Evolutionary conservation across 2,797 vertebrate genomes (phyloP), one percentile per base, ranked within the genome.

Genomic region (Lepus townsendii): DNA sequence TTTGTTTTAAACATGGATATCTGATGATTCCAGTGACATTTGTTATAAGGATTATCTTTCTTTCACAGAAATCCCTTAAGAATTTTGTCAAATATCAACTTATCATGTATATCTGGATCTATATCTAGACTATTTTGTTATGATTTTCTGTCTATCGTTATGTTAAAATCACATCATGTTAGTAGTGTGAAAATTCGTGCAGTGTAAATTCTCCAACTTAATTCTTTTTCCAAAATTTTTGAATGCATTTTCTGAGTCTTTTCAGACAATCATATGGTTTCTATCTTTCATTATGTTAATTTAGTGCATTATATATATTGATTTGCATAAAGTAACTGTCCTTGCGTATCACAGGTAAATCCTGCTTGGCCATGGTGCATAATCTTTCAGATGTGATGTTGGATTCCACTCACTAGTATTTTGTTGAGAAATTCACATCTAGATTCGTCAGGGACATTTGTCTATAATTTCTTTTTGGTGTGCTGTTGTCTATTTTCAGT

Each of bases 11-110:
- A 20, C 57, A 54, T 62, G 52, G 7, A 14, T 88, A n/a, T 72
- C 7, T 50, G 62, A 85, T 90, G 32, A 1, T 63, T 86, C 9
- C 27, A 86, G 16, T 27, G 75, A 42, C 80, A 13, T 2, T 62
- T 42, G 13, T 75, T 19, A 83, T 76, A 63, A 63, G 32, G 19
- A 52, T 13, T 7, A 10, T 35, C 9, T 66, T 66, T 87, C 50
- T 65, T 52, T 38, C 9, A 69, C 12, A 54, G 19, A 69, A 57
- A 52, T 91, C 32, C 10, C n/a, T 71, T 72, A 82, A 20, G 14
- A 78, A 57, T 38, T 88, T 82, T 88, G 22, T 79, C n/a, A 92
- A n/a, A 17, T 75, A 92, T 60, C 9, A 27, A 79, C 54, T 82
- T 47, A 12, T 22, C 20, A 24, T 86, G 47, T 24, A 47, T 47